A percentile compares a stretch with the other conserved stretches of the same genome.
phyloP scores from a whole-genome alignment of 2,888 invertebrate species.

The Drosophila mimetica region DNA sequence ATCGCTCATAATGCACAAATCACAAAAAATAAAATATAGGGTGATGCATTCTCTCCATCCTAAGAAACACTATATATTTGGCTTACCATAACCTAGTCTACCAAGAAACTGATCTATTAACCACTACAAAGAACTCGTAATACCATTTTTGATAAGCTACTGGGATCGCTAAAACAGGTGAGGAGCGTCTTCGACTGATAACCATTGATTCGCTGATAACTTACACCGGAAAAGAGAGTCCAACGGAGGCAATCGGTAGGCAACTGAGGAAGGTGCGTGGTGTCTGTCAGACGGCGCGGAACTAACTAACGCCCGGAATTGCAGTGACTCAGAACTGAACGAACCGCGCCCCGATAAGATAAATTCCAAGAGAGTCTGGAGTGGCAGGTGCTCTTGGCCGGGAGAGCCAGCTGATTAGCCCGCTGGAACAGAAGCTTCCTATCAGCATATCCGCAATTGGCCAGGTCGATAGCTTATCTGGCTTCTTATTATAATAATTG shows the following conservation, averaged over 20 bases:
- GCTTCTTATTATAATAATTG: neutral
- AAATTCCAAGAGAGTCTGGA: constrained; percentile 31
- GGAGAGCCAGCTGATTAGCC: constrained; percentile 7
- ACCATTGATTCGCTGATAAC: constrained; percentile 5
- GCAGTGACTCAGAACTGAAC: constrained; percentile 30
- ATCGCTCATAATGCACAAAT: neutral
- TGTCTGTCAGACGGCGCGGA: constrained; percentile 14
- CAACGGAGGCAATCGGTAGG: neutral
- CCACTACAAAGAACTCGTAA: neutral
- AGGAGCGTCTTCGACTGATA: constrained; percentile 1
- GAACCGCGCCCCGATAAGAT: constrained; percentile 24
- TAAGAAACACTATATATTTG: neutral
- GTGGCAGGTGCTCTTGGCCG: neutral
- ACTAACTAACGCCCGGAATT: constrained; percentile 16
- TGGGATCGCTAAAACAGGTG: neutral
- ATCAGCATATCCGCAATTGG: neutral
- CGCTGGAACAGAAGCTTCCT: neutral
- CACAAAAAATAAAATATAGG: neutral
- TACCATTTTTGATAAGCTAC: neutral
- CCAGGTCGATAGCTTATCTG: constrained; percentile 2
- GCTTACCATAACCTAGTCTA: neutral
- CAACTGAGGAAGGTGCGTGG: neutral
- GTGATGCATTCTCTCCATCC: neutral
- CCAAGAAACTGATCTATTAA: neutral
- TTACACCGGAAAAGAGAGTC: constrained; percentile 31